Evolutionary conservation across 1,140 invertebrate species (phyloP).

Genomic region (Neoseiulus cucumeris): DNA sequence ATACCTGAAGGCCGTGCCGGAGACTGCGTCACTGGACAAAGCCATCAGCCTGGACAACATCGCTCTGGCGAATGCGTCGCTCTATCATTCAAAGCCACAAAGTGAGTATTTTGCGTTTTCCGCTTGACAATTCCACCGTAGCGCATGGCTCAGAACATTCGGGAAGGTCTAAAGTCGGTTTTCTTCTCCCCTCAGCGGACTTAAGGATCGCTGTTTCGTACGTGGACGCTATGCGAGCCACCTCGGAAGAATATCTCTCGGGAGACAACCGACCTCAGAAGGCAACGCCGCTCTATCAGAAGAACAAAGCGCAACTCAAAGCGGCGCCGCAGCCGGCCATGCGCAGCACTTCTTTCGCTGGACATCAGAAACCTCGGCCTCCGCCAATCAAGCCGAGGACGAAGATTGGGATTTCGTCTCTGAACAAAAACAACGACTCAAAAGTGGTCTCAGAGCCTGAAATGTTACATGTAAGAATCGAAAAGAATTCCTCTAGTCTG

Average conservation of each 20-base stretch:
- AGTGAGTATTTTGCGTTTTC: background rate
- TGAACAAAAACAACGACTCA: background rate
- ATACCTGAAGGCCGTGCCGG: background rate
- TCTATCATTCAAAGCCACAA: background rate
- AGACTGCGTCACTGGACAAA: background rate
- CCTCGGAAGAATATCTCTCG: background rate
- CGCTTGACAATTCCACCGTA: background rate
- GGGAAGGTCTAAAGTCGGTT: background rate
- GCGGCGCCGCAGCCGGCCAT: background rate
- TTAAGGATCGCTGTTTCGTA: slow-evolving; percentile 1
- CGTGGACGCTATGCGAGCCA: slow-evolving; percentile 3
- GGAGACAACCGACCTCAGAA: background rate
- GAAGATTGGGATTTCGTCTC: slow-evolving; percentile 14
- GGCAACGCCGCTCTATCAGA: background rate
- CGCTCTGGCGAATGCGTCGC: background rate
- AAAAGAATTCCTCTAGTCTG: background rate
- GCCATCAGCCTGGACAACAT: slow-evolving; percentile 9
- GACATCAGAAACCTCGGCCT: slow-evolving; percentile 4
- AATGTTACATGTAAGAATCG: background rate
- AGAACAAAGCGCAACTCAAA: background rate
- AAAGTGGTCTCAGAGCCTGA: background rate
- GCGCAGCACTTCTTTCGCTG: background rate
- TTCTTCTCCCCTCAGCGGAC: background rate
- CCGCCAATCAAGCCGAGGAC: slow-evolving; percentile 10
- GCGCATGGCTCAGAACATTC: background rate